Evolutionary conservation across 2,888 invertebrate genomes (phyloP).

Genomic region (Lamellibrachia columna): DNA sequence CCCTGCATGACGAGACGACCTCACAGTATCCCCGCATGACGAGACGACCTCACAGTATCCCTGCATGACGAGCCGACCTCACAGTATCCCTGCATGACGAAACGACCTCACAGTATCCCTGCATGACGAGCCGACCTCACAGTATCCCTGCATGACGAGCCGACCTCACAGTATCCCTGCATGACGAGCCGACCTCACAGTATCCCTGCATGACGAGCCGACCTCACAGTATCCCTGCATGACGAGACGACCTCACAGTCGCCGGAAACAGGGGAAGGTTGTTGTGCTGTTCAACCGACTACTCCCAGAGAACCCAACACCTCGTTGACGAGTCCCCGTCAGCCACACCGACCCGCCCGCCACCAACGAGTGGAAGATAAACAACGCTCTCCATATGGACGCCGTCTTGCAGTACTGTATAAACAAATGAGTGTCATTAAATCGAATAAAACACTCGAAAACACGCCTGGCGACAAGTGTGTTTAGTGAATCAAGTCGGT

Average conservation of each 20-base stretch:
- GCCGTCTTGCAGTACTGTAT: neutral
- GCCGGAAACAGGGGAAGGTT: neutral
- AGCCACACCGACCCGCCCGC: neutral
- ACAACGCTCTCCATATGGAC: neutral
- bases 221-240: neutral
- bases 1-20: neutral
- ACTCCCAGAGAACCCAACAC: neutral
- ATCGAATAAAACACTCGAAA: neutral
- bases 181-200: neutral
- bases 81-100: neutral
- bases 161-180: neutral
- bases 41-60: neutral
- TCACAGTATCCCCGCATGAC: neutral
- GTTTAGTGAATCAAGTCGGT: neutral
- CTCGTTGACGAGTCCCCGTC: neutral
- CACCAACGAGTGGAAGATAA: neutral
- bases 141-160: neutral
- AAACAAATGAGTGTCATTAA: conserved; percentile 16
- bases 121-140: neutral
- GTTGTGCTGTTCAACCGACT: neutral
- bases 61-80: neutral
- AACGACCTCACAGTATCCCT: neutral
- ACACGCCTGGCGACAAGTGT: neutral
- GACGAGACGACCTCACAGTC: neutral
- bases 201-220: neutral